Percentiles rank a stretch among this genome's conserved stretches.
Evolutionary conservation across 2,888 invertebrate species (phyloP).

Genomic region (Tenthredo livida): DNA sequence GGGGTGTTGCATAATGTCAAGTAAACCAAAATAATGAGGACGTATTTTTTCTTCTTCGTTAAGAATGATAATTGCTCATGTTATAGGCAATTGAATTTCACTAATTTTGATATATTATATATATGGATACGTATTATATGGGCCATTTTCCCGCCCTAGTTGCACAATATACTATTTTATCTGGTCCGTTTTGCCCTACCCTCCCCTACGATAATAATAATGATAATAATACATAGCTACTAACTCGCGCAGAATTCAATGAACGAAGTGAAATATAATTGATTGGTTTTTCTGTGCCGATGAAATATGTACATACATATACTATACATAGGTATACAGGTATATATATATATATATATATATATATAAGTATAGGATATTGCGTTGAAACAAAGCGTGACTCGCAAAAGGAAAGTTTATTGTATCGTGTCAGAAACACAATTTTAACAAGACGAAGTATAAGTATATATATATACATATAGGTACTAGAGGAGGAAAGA

Average conservation of each 20-base stretch:
- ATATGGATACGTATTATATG: no score
- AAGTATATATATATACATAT: not conserved
- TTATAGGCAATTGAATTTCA: no score
- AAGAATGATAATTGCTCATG: no score
- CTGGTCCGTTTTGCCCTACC: no score
- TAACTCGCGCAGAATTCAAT: not conserved
- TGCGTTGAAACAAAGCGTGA: constrained; percentile 49
- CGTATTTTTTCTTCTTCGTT: no score
- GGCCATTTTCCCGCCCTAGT: no score
- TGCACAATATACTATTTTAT: no score
- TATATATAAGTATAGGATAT: not conserved
- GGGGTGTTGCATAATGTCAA: no score
- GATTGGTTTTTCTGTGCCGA: constrained; percentile 22
- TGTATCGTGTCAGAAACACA: constrained; percentile 46
- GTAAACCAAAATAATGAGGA: no score
- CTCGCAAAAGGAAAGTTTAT: constrained; percentile 46
- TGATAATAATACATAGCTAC: not conserved
- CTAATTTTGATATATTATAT: no score
- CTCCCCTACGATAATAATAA: no score
- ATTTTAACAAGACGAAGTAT: constrained; percentile 27
- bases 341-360: not conserved
- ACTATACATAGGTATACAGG: not conserved
- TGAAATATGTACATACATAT: not conserved
- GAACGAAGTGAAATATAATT: constrained; percentile 26
- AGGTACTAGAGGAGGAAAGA: not conserved